phyloP scores from a whole-genome alignment of 2,113 vertebrate species.

The Dromaius novaehollandiae region DNA sequence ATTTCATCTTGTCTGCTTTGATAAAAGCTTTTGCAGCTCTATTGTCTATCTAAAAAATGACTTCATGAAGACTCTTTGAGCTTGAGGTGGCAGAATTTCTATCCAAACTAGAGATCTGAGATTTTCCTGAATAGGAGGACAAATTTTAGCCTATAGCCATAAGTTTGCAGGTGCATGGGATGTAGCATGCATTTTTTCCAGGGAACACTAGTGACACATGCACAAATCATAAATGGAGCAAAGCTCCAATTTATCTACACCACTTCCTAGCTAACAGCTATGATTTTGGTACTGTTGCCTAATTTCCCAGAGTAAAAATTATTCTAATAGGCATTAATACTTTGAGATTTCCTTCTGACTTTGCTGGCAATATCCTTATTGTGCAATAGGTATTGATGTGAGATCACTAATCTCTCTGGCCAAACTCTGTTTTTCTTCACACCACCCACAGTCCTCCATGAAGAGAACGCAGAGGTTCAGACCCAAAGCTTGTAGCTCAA shows the following conservation, averaged over 20 bases:
- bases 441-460: background rate
- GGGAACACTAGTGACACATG: conserved; percentile 2
- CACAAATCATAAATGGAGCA: background rate
- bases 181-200: conserved; percentile 14
- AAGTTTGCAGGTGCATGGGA: background rate
- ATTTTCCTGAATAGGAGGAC: background rate
- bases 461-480: background rate
- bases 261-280: background rate
- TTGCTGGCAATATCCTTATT: background rate
- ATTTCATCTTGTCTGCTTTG: background rate
- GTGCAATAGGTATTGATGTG: background rate
- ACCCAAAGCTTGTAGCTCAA: background rate
- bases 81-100: background rate
- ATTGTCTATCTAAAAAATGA: background rate
- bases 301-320: background rate
- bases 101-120: background rate
- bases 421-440: background rate
- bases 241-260: background rate
- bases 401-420: background rate
- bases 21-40: background rate
- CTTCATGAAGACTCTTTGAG: background rate
- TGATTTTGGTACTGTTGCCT: background rate
- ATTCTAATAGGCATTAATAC: background rate
- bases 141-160: background rate
- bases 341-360: background rate